phyloP scores from a whole-genome alignment of 2,797 vertebrate genomes.

The Syngnathus rostellatus region DNA sequence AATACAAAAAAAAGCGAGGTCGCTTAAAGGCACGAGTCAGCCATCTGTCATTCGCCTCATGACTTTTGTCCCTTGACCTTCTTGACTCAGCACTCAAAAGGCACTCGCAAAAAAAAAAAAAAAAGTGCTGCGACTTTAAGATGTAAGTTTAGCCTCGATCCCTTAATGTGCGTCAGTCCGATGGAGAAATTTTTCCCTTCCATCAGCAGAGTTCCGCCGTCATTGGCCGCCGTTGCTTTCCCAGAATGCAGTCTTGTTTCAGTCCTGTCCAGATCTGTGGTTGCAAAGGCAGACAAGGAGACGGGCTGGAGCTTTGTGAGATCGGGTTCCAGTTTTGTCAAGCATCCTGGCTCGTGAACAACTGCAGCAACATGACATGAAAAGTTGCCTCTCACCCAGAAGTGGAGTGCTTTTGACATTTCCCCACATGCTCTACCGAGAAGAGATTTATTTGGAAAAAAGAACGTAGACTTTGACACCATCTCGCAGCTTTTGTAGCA shows the following conservation, averaged over 20 bases:
- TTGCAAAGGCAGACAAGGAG: conserved; percentile 44
- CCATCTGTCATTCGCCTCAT: conserved; percentile 17
- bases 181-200: conserved; percentile 37
- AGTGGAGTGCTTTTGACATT: background rate
- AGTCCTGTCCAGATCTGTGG: conserved; percentile 46
- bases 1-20: background rate
- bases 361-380: conserved; percentile 2
- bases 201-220: conserved; percentile 60
- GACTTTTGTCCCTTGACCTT: conserved; percentile 7
- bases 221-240: conserved; percentile 36
- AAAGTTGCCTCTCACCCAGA: conserved; percentile 11
- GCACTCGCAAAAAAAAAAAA: conserved; percentile 1
- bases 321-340: conserved; percentile 19
- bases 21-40: background rate
- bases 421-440: conserved; percentile 5
- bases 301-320: conserved; percentile 25
- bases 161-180: conserved; percentile 49
- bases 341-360: conserved; percentile 4
- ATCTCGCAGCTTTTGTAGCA: conserved; percentile 13
- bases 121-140: conserved; percentile 18
- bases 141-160: conserved; percentile 20
- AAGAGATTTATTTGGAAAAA: conserved; percentile 5
- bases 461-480: background rate
- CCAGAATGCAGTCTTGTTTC: conserved; percentile 27
- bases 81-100: conserved; percentile 12